phyloP scores from a whole-genome alignment of 2,888 invertebrate species.

The Dasypolia templi region DNA sequence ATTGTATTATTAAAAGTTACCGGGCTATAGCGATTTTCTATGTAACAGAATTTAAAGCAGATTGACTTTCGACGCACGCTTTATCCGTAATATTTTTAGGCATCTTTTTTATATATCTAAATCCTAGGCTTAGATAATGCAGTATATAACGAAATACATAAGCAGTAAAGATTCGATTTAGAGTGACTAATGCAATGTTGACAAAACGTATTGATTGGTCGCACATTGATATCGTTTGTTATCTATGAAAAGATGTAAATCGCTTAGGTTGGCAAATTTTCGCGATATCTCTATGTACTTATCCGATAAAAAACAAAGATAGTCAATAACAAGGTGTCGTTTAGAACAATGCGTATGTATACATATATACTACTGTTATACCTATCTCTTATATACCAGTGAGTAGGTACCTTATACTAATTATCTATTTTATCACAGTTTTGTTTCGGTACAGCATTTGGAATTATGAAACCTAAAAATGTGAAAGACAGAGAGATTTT shows the following conservation, averaged over 20 bases:
- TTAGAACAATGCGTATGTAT: conserved; percentile 51
- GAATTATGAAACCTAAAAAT: neutral
- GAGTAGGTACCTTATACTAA: conserved; percentile 27
- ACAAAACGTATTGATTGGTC: conserved; percentile 57
- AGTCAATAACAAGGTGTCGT: conserved; percentile 46
- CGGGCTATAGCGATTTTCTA: neutral
- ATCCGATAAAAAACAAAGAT: conserved; percentile 69
- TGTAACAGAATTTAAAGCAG: neutral
- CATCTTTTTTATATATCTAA: conserved; percentile 15
- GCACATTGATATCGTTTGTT: conserved; percentile 36
- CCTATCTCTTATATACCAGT: conserved; percentile 48
- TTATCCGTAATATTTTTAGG: neutral
- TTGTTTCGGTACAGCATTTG: neutral
- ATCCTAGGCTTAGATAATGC: conserved; percentile 21
- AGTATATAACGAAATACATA: conserved; percentile 41
- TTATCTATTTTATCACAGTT: conserved; percentile 39
- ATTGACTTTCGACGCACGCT: neutral
- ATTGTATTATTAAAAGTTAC: neutral
- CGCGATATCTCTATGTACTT: conserved; percentile 54
- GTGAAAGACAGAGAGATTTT: neutral
- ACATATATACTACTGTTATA: conserved; percentile 53
- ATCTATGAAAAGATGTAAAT: conserved; percentile 59
- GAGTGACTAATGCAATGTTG: conserved; percentile 9
- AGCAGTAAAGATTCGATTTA: conserved; percentile 27
- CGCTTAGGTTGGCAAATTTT: conserved; percentile 35